Conservation (phyloP, 1,140 invertebrate species). For the Oscheius sp. region DNA sequence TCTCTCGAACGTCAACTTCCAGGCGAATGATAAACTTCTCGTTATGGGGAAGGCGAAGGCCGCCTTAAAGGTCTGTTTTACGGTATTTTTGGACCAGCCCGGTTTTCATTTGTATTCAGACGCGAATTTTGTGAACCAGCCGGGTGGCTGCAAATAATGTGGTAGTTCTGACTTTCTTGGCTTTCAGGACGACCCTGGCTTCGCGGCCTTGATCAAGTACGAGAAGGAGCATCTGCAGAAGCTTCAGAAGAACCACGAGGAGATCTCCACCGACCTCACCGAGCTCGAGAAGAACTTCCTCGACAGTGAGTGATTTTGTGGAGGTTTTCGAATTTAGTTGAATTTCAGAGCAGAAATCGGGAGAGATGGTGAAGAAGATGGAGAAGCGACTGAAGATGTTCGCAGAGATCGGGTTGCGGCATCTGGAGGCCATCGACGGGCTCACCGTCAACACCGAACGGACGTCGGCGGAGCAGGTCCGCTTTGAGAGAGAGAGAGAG, state of each 20-base stretch:
- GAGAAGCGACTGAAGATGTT: conserved; percentile 26
- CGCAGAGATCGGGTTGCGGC: conserved; percentile 22
- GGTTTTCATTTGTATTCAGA: too few species aligned
- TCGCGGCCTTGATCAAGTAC: conserved; percentile 29
- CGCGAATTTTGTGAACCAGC: not conserved
- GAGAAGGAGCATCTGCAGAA: conserved; percentile 32
- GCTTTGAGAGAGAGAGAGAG: not conserved
- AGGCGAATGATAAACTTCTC: conserved; percentile 39
- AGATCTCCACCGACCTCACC: conserved; percentile 12
- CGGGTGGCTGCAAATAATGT: not conserved
- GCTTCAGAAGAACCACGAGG: conserved; percentile 24
- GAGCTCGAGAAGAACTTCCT: conserved; percentile 38
- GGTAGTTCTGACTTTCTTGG: not conserved
- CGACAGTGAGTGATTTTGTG: conserved; percentile 19
- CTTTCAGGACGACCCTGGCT: conserved; percentile 29
- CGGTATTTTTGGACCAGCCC: too few species aligned
- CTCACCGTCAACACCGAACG: conserved; percentile 29
- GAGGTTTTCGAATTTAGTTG: conserved; percentile 1
- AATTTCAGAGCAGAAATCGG: conserved; percentile 26
- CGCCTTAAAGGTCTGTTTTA: conserved; percentile 20
- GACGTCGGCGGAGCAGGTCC: conserved; percentile 28
- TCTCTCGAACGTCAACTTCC: conserved; percentile 14
- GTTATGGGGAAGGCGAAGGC: conserved; percentile 29
- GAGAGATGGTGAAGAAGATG: conserved; percentile 35
- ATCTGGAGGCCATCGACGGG: conserved; percentile 37